Evolutionary conservation across 2,888 invertebrate genomes (phyloP), one percentile per base, ranked within the genome.

Genomic region (Hirtodrosophila duncani): DNA sequence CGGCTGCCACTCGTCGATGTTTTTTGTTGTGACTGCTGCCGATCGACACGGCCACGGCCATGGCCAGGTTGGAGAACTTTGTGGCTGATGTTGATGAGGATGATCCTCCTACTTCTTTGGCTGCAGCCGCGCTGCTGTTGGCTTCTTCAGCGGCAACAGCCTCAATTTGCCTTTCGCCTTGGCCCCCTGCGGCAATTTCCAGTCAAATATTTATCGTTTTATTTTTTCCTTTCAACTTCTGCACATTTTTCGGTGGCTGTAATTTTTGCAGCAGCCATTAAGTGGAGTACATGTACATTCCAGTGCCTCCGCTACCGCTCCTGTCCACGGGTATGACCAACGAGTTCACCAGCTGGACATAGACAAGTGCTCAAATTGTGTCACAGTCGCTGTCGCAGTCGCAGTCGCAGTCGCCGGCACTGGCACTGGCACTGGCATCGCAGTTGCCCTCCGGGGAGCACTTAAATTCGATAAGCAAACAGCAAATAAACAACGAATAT

Each of bases 1-100:
- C 65, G 77, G 77, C 80, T 66, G 77, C 72, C 80, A 72, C 79
- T 77, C 80, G 77, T 75, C 77, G 67, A 58, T 58, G 64, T 60
- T 30, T 24, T n/a, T n/a, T n/a, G n/a, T n/a, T n/a, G n/a, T n/a
- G n/a, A 37, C 20, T 34, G 38, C 55, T 63, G 63, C 53, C 65
- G 67, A 67, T 67, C 65, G 67, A 67, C 77, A 77, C 77, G 72
- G 63, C 63, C 44, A 36, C 30, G 41, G 43, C n/a, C n/a, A n/a
- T n/a, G n/a, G n/a, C n/a, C n/a, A n/a, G n/a, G 7, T n/a, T 3
- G 4, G 6, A 7, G 24, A 24, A 7, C 9, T 4, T 4, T 24
- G n/a, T 13, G 29, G 8, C 26, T 6, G 24, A 13, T 29, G 53
- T 51, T 63, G 70, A 58, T 44, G 53, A 59, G 71, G 81, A 79